Percentiles rank a stretch among this genome's conserved stretches.
These are phyloP conservation scores for Protonibea diacanthus DNA, from an alignment of 2,797 vertebrate genomes.

Conservation along the genomic window DNA sequence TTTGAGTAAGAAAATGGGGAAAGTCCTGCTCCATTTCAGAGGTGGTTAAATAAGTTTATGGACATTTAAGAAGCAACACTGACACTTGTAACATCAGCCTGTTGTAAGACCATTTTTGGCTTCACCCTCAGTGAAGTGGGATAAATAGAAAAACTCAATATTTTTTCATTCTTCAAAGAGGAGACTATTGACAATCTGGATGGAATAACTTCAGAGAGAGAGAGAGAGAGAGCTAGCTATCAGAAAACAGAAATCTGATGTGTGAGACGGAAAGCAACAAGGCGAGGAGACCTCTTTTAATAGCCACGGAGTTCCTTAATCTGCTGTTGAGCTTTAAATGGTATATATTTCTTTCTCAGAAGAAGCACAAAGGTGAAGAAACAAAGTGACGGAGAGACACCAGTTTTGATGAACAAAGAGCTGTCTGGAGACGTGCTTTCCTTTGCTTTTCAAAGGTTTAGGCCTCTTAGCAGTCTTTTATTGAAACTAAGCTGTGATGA, in stretches of 20 bases:
- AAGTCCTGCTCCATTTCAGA: not conserved
- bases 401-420: slow-evolving; percentile 62
- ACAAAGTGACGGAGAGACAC: slow-evolving; percentile 48
- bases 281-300: slow-evolving; percentile 47
- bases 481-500: slow-evolving; percentile 74
- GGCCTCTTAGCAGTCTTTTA: slow-evolving; percentile 60
- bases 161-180: slow-evolving; percentile 14
- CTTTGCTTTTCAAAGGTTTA: slow-evolving; percentile 62
- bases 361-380: slow-evolving; percentile 43
- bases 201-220: slow-evolving; percentile 4
- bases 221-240: not conserved
- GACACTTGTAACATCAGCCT: not conserved
- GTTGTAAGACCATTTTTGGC: not conserved
- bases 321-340: slow-evolving; percentile 60
- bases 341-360: slow-evolving; percentile 50
- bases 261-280: slow-evolving; percentile 16
- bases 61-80: not conserved
- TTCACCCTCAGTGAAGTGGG: slow-evolving; percentile 15
- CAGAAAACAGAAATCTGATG: slow-evolving; percentile 16
- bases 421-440: slow-evolving; percentile 45
- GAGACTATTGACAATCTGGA: slow-evolving; percentile 1
- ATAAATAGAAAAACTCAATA: not conserved
- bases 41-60: not conserved
- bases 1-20: not conserved
- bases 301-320: slow-evolving; percentile 67